phyloP scores from a whole-genome alignment of 2,888 invertebrate genomes.

The Sarcophaga variegata region DNA sequence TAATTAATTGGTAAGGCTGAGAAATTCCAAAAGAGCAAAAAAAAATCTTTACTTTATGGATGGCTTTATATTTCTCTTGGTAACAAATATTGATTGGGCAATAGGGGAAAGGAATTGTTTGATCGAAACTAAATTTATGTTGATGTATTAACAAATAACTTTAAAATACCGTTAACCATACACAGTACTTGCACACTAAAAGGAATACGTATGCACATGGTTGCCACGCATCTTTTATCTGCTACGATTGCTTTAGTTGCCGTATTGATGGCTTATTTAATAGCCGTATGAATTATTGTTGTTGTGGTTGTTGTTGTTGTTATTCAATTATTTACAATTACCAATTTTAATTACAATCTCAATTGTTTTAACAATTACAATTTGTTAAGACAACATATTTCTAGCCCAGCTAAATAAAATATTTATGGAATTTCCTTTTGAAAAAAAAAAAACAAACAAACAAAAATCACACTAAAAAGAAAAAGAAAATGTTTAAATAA shows the following conservation, averaged over 20 bases:
- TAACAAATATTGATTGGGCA: slow-evolving; percentile 37
- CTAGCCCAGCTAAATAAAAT: not conserved
- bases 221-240: slow-evolving; percentile 21
- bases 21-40: slow-evolving; percentile 41
- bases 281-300: not conserved
- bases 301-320: not conserved
- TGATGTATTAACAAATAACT: not conserved
- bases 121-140: slow-evolving; percentile 36
- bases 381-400: slow-evolving; percentile 58
- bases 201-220: not conserved
- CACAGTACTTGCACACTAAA: not conserved
- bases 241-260: not conserved
- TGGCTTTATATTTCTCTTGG: slow-evolving; percentile 19
- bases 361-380: slow-evolving; percentile 42
- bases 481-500: too few species aligned
- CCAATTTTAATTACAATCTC: slow-evolving; percentile 32
- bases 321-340: not conserved
- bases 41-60: slow-evolving; percentile 31
- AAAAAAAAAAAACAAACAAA: not conserved
- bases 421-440: slow-evolving; percentile 43
- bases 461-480: too few species aligned
- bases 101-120: slow-evolving; percentile 21
- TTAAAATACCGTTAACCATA: not conserved
- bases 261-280: not conserved
- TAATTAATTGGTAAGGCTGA: slow-evolving; percentile 55